Evolutionary conservation across 2,888 invertebrate genomes (phyloP), one percentile per base, ranked within the genome.

Genomic region (Luffia ferchaultella): DNA sequence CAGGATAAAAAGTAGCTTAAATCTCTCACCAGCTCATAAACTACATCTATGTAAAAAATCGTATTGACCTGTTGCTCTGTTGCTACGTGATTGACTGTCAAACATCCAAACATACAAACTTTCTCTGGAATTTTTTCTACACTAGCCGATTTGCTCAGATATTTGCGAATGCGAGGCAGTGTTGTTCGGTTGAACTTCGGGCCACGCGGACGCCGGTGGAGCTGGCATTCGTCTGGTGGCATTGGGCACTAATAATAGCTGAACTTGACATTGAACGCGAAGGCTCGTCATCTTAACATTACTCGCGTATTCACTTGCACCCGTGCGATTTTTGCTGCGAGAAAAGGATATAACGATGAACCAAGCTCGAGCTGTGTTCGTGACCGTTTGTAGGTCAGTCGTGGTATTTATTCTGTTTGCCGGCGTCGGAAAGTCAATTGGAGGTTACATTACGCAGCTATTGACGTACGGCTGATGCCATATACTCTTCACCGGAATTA

Each of bases 251-350:
- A 82, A 80, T 80, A 82, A 79, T 80, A 82, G 77, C 74, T 82
- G 83, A 83, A 83, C 83, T 83, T 83, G 83, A 83, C 83, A 82
- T 83, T 82, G 83, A 80, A 76, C 73, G 62, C 70, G 74, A 76
- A 79, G 80, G 77, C 79, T 83, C 82, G 82, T 83, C 82, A 80
- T 75, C 75, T 70, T 66, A 73, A 69, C 73, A 65, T 70, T 69
- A 67, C 66, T 63, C 59, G 65, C 70, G 65, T 61, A 79, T 80
- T 76, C 79, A 66, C 60, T 67, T 73, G 62, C 72, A 63, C 76
- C 50, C 54, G 53, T 46, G 58, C 54, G 50, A 30, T 30, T 12
- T 12, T 30, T 12, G 30, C 12, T 54, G 52, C 55, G 53, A 3
- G 70, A 83, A 64, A 62, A 67, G 70, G 80, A 80, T 64, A 63